Evolutionary conservation across 2,888 invertebrate species (phyloP).

Genomic region (Altica lythri): DNA sequence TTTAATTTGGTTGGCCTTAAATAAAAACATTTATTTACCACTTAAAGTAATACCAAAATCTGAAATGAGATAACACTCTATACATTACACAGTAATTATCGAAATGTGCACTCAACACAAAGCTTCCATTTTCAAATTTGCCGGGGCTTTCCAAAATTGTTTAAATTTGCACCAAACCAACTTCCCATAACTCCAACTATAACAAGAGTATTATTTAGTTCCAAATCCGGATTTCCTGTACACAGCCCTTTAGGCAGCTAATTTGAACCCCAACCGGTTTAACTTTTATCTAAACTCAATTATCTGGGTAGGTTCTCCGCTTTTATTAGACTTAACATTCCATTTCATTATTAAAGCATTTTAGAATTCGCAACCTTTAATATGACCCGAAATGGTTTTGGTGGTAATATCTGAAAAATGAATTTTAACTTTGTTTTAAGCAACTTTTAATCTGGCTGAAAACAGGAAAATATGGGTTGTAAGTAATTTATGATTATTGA

Average conservation of each 20-base stretch:
- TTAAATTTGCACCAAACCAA: conserved; percentile 4
- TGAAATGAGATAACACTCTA: too few species aligned
- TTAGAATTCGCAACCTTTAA: conserved; percentile 1
- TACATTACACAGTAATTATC: too few species aligned
- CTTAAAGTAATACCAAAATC: too few species aligned
- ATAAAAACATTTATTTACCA: too few species aligned
- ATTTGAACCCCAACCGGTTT: conserved; percentile 30
- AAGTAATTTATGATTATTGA: too few species aligned
- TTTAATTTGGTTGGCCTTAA: too few species aligned
- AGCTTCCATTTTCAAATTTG: conserved; percentile 4
- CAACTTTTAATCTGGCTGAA: neutral
- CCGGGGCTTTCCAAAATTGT: conserved; percentile 3
- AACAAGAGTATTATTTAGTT: neutral
- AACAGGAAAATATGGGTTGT: neutral
- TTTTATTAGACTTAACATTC: conserved; percentile 10
- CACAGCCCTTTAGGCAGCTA: conserved; percentile 31
- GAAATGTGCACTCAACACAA: neutral
- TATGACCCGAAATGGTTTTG: neutral
- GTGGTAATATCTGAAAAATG: neutral
- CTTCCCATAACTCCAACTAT: conserved; percentile 7
- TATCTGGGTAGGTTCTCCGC: conserved; percentile 18
- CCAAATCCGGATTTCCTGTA: conserved; percentile 28
- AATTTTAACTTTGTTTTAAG: neutral
- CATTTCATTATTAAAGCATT: conserved; percentile 12
- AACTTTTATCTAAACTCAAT: conserved; percentile 30